Base-by-base conservation (phyloP, 2,797 vertebrate species). In the Rhincodon typus region DNA sequence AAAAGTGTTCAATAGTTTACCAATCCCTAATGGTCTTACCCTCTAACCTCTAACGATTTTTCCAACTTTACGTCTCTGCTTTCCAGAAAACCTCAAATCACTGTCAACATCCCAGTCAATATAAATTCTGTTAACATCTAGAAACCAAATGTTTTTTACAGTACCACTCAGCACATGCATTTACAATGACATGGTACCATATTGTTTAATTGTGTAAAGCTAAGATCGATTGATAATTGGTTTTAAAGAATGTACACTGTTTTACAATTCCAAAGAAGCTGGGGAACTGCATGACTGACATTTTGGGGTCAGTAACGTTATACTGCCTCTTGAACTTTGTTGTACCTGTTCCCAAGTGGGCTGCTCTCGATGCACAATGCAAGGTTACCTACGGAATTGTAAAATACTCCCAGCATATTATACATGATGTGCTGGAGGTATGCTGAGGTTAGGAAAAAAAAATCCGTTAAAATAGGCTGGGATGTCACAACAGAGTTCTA, bases 1-100 rank as follows among this genome's bases (percentile, higher is more conserved):
- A 69, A 42, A 67, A 62, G n/a, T 25, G 21, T 93, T 69, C 90
- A 93, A 93, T 93, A 93, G 66, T 69, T 69, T 42, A 69, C 90
- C 38, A 8, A 93, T 93, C 90, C 90, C 90, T 69, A 27, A 93
- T 93, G 66, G 38, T 69, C 90, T 93, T 27, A 69, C 62, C 90
- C 38, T 38, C 38, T 69, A 42, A 27, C 21, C 34, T 38, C n/a
- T 42, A 93, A 93, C 8, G 66, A 93, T 93, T 93, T 69, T 42
- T 93, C 62, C 34, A 69, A 69, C 66, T 38, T 42, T 93, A 42
- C 7, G 12, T 93, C 90, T 67, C 62, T 93, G 66, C 62, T 93
- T 93, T n/a, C 62, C 62, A 42, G 8, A 93, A 42, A 53, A 67
- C n/a, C 66, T 93, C 90, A 91, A 91, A 91, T 91, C 30, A 91